Base-by-base conservation (phyloP, 2,888 invertebrate genomes). In the Pheosia tremula region DNA sequence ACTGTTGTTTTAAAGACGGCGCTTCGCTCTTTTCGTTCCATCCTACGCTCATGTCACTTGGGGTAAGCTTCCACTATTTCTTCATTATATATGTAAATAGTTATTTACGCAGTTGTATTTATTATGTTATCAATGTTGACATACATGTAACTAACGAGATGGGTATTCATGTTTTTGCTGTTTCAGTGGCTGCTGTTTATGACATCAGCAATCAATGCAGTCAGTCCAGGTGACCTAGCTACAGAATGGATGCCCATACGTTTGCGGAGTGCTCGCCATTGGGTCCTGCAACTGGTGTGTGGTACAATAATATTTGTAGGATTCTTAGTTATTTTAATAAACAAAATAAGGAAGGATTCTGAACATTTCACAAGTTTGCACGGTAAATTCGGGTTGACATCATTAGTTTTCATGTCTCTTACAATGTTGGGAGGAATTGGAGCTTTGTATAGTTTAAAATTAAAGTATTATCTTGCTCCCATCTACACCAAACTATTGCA, bases 181-280 rank as follows among this genome's bases (percentile, higher is more conserved):
- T 89, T 89, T 58, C 87, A 94, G 94, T 94, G 94, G 94, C 72
- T 92, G 66, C 74, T 94, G 57, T 72, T 94, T 45, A 93, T 94
- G 94, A 88, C 92, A 11, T 83, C 91, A 55, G 94, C 93, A 37
- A 82, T 94, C 45, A 94, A 94, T 79, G 86, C 94, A 10, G 83
- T 94, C 10, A 89, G 92, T 52, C 93, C 94, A 5, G 93, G 93
- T 36, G 94, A 94, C 68, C 76, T 90, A 54, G 93, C 94, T 24
- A 91, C 94, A n/a, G 93, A 93, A 69, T 94, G 93, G 94, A 91
- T 94, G 90, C 94, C 94, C 1, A 89, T 93, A 74, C 80, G 92
- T 56, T 77, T 93, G 47, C 81, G 90, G 61, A 92, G 93, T 74
- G 92, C 93, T 57, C 88, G 94, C 45, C 94, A 94, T 74, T 94